Evolutionary conservation across 2,113 vertebrate genomes (phyloP).

Genomic region (Ptychochromis oligacanthus): DNA sequence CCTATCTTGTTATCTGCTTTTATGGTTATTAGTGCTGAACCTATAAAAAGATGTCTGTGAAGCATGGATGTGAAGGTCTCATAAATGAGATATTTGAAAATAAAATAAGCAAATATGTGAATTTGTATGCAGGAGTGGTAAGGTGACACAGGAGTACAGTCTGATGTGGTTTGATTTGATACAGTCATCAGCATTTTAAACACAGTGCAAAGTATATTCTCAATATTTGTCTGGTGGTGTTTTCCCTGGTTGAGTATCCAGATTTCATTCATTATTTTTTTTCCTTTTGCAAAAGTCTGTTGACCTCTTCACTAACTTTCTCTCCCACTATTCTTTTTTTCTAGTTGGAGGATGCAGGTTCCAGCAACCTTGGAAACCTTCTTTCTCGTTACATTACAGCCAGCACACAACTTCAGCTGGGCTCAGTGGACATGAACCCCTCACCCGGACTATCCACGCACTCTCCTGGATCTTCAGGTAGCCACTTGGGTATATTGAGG

Average conservation of each 20-base stretch:
- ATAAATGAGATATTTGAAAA: background rate
- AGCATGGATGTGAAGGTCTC: background rate
- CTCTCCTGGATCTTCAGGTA: conserved; percentile 97
- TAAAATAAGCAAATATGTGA: background rate
- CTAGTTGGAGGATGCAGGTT: conserved; percentile 97
- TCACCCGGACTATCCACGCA: conserved; percentile 94
- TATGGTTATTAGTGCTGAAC: background rate
- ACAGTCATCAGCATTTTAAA: no score
- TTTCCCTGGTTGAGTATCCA: background rate
- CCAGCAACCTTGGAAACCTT: conserved; percentile 90
- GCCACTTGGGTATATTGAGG: background rate
- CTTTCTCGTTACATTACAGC: conserved; percentile 92
- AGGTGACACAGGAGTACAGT: background rate
- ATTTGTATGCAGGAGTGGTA: background rate
- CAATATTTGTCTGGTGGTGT: background rate
- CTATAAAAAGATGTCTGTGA: background rate
- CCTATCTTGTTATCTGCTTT: background rate
- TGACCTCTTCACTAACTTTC: background rate
- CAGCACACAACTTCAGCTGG: conserved; percentile 87
- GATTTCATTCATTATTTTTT: background rate
- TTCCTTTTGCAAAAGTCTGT: background rate
- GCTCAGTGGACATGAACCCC: conserved; percentile 88
- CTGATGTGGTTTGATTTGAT: no score
- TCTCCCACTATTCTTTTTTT: background rate
- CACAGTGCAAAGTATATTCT: no score